Percentiles rank a stretch among this genome's conserved stretches.
These are phyloP conservation scores for Takifugu ocellatus DNA, from an alignment of 2,797 vertebrate genomes.

Conservation along the genomic window DNA sequence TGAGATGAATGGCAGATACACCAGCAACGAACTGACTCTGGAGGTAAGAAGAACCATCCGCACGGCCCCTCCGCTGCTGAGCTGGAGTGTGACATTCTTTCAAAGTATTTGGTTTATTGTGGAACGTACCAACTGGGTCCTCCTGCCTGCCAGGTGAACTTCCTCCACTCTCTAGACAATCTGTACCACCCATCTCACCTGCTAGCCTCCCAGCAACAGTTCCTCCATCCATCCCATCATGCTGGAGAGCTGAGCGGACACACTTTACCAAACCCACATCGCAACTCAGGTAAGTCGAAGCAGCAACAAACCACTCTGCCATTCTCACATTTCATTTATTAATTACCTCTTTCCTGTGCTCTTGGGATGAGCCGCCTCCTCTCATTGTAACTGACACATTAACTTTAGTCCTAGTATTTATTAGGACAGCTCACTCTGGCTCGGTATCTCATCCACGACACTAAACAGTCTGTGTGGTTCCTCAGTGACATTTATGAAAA, in stretches of 20 bases:
- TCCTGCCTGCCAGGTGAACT: constrained; percentile 70
- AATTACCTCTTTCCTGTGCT: no score
- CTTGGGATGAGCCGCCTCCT: no score
- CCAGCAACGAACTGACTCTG: constrained; percentile 94
- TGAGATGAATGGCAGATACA: constrained; percentile 97
- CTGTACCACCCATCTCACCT: constrained; percentile 90
- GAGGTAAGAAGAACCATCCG: constrained; percentile 78
- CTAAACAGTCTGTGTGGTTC: no score
- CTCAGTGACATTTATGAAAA: no score
- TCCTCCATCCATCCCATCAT: constrained; percentile 89
- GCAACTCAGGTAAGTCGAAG: constrained; percentile 82
- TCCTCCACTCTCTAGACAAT: constrained; percentile 77
- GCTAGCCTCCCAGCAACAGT: constrained; percentile 94
- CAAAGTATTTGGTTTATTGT: no score
- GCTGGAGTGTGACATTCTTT: background rate
- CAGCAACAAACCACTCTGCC: no score
- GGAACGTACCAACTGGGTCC: no score
- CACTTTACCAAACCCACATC: constrained; percentile 87
- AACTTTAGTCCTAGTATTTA: no score
- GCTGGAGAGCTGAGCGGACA: constrained; percentile 91
- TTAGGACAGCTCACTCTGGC: no score
- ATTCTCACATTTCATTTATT: no score
- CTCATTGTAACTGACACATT: no score
- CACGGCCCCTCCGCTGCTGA: background rate
- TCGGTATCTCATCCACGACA: no score